These are phyloP conservation scores for Pachymerium ferrugineum DNA, from an alignment of 2,888 invertebrate species.

Conservation along the genomic window DNA sequence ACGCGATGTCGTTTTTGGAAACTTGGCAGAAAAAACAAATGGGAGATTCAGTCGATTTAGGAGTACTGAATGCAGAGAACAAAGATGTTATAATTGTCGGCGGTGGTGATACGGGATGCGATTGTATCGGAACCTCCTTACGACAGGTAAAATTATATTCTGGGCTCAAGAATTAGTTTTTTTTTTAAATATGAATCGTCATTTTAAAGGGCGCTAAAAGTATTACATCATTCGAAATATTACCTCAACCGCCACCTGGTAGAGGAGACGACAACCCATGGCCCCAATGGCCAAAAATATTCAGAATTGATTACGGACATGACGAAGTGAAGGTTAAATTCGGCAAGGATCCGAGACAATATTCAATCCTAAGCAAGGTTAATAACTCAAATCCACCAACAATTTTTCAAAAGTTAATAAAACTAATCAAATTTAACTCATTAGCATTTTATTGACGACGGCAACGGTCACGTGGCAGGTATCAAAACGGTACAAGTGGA, in stretches of 20 bases:
- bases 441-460: constrained; percentile 83
- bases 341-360: constrained; percentile 88
- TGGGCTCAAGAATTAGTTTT: neutral
- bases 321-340: constrained; percentile 90
- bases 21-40: constrained; percentile 93
- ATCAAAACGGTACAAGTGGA: constrained; percentile 84
- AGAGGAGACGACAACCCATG: constrained; percentile 90
- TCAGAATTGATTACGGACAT: constrained; percentile 96
- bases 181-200: neutral
- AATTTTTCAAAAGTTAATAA: too few species aligned
- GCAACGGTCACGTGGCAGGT: constrained; percentile 80
- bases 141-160: constrained; percentile 52
- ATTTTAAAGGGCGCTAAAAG: constrained; percentile 73
- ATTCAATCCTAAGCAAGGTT: constrained; percentile 84
- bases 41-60: constrained; percentile 53
- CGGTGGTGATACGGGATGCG: constrained; percentile 83
- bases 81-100: constrained; percentile 92
- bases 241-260: constrained; percentile 78
- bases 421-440: too few species aligned
- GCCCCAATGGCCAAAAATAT: constrained; percentile 97
- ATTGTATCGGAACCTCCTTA: constrained; percentile 96
- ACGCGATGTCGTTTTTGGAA: constrained; percentile 96
- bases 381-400: too few species aligned
- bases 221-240: constrained; percentile 94
- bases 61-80: constrained; percentile 72